Percentiles rank a stretch among this genome's conserved stretches.
phyloP scores from a whole-genome alignment of 2,797 vertebrate species.

The Adrianichthys oophorus region DNA sequence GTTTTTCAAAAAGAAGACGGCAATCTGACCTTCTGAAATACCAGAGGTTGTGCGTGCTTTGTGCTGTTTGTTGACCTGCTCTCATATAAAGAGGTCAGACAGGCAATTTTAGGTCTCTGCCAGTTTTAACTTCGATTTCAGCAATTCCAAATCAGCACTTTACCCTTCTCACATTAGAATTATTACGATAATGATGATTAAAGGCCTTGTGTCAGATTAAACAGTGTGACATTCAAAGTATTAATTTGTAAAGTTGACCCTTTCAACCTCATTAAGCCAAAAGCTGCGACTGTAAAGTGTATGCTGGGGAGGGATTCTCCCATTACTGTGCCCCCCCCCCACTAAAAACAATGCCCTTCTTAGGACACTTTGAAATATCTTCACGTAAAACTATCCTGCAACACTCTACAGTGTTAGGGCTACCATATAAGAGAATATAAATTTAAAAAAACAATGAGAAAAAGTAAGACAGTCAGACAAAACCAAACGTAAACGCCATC shows the following conservation, averaged over 20 bases:
- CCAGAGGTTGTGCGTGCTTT: constrained; percentile 31
- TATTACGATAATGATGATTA: constrained; percentile 26
- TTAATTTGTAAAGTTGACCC: constrained; percentile 20
- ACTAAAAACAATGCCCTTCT: no score
- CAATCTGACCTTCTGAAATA: constrained; percentile 50
- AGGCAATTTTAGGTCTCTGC: constrained; percentile 28
- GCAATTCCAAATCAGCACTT: constrained; percentile 28
- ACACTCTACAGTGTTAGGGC: no score
- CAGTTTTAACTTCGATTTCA: constrained; percentile 13
- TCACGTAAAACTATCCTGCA: no score
- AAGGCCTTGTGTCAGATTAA: constrained; percentile 11
- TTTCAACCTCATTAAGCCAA: constrained; percentile 42
- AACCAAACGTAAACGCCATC: no score
- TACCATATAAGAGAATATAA: no score
- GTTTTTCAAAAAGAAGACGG: constrained; percentile 16
- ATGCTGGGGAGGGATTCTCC: no score
- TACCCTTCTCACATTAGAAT: constrained; percentile 29
- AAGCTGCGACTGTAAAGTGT: constrained; percentile 6
- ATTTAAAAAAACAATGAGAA: no score
- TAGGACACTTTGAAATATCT: no score
- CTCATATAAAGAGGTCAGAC: constrained; percentile 30
- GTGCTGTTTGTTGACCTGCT: constrained; percentile 39
- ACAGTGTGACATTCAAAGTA: constrained; percentile 48
- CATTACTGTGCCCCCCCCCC: no score
- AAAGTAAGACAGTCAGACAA: no score